Base-by-base conservation (phyloP, 2,888 invertebrate genomes). In the Polia nebulosa region DNA sequence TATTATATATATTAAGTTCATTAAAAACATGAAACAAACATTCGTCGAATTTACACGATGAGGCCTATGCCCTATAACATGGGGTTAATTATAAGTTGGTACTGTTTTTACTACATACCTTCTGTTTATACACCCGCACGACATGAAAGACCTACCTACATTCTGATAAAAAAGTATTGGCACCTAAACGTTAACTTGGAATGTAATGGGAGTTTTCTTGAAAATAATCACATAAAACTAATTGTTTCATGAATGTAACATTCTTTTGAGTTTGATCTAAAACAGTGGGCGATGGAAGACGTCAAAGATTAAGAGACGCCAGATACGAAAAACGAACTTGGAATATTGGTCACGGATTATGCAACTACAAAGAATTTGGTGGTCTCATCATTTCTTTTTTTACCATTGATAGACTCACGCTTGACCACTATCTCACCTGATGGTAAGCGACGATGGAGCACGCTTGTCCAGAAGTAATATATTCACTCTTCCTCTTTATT, bases 201-300 rank as follows among this genome's bases (percentile, higher is more conserved):
- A 55, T 61, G 32, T 51, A 44, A 58, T 41, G 17, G n/a, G 9
- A 29, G 52, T 65, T 73, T 81, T 81, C 73, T 74, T 78, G 70
- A 83, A 78, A 82, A 84, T 83, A 83, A 81, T 58, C 72, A 81
- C 78, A 84, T 87, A 87, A 85, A 87, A 85, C 87, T 91, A 92
- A 92, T 91, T 91, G 85, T 90, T 90, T 90, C 90, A 92, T 90
- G 89, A 92, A 92, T 91, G 90, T 90, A 90, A 90, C 89, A 91
- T 92, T 88, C 84, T 91, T 91, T 87, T 77, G 81, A 82, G 84
- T 84, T 85, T 88, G 85, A 90, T 89, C 90, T 88, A 88, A 90
- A 91, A 88, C 86, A 85, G 85, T 87, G 83, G 86, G 85, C 80
- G 86, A 85, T 85, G 74, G 78, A 84, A 72, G 65, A 75, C 57